These are phyloP conservation scores for Amphibalanus amphitrite DNA, from an alignment of 1,140 invertebrate genomes.

Conservation along the genomic window DNA sequence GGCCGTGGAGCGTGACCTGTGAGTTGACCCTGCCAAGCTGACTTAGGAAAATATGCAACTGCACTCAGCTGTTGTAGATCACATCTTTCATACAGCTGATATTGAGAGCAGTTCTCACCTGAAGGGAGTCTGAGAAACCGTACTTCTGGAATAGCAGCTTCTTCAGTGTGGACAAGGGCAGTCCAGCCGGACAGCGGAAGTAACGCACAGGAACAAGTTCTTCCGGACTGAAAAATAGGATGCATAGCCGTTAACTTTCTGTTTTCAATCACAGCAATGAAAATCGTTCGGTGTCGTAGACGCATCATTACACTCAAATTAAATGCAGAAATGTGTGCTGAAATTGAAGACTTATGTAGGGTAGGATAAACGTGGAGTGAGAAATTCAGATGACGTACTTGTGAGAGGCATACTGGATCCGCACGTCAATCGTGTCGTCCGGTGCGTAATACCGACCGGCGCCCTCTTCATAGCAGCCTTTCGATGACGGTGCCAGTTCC, in stretches of 20 bases:
- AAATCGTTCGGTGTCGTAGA: too few relatives aligned
- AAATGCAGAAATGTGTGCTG: too few relatives aligned
- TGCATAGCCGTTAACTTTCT: too few relatives aligned
- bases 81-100: too few relatives aligned
- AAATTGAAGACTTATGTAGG: too few relatives aligned
- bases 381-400: background rate
- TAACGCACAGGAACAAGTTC: background rate
- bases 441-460: background rate
- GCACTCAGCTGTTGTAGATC: too few relatives aligned
- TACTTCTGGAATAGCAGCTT: background rate
- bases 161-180: background rate
- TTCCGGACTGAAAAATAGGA: background rate
- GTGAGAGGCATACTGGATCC: background rate
- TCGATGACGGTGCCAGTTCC: background rate
- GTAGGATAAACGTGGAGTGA: too few relatives aligned
- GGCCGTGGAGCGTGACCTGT: too few relatives aligned
- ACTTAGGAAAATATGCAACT: too few relatives aligned
- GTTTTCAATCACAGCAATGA: too few relatives aligned
- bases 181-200: background rate
- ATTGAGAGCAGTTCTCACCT: background rate
- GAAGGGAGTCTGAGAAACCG: background rate
- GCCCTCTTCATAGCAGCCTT: background rate
- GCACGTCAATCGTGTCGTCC: background rate
- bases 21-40: too few relatives aligned
- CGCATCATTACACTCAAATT: too few relatives aligned